phyloP scores from a whole-genome alignment of 2,113 vertebrate species.

The Chloebia gouldiae region DNA sequence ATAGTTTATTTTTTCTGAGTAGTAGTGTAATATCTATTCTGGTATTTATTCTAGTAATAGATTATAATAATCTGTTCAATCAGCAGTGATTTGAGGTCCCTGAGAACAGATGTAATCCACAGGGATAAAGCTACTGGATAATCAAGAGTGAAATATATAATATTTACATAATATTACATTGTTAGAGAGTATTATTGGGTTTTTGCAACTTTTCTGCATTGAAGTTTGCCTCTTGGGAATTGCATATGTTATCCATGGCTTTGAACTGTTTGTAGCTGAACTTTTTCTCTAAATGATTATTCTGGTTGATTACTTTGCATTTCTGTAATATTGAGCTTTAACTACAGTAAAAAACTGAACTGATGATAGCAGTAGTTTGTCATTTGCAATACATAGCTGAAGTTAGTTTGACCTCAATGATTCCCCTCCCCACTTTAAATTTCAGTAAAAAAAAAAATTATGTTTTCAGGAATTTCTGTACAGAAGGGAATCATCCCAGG shows the following conservation, averaged over 20 bases:
- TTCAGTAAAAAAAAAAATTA: background rate
- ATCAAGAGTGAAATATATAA: slow-evolving; percentile 4
- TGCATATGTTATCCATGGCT: background rate
- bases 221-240: background rate
- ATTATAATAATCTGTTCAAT: background rate
- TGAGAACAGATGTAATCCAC: background rate
- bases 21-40: background rate
- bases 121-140: background rate
- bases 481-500: background rate
- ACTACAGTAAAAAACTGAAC: background rate
- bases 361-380: background rate
- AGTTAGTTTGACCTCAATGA: background rate
- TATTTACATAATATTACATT: background rate
- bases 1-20: background rate
- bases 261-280: background rate
- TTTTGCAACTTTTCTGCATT: background rate
- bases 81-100: background rate
- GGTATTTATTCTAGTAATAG: background rate
- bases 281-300: background rate
- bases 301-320: background rate
- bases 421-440: background rate
- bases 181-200: background rate
- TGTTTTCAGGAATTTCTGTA: background rate
- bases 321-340: background rate
- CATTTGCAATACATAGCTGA: background rate